Base-by-base conservation (phyloP, 2,888 invertebrate genomes). In the Drosophila mimetica region DNA sequence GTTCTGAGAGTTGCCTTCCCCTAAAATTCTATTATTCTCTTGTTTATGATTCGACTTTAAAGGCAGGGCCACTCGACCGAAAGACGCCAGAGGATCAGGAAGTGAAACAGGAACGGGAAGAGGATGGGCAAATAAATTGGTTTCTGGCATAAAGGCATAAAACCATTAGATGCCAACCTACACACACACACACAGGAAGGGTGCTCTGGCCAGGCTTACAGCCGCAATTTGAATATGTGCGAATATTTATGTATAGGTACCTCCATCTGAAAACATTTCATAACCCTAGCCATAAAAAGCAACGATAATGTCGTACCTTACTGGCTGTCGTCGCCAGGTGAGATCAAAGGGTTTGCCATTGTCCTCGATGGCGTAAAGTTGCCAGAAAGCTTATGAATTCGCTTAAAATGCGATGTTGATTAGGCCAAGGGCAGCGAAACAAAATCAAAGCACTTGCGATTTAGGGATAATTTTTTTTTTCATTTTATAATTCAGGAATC, bases 91-190 rank as follows among this genome's bases (percentile, higher is more conserved):
- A 13, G 60, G 70, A 79, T 77, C 79, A 70, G 85, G 85, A 85
- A 73, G 52, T 51, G 73, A 64, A 73, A 71, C 79, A 66, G 53
- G 63, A 79, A 65, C 71, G 72, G 81, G 79, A 87, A 82, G 71
- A 74, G 86, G 88, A 82, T 84, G 85, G 67, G 71, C 66, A 73
- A 82, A 87, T 84, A 84, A 84, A 84, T 84, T 84, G 83, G 79
- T 76, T 85, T 85, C 76, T 79, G 77, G 64, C 80, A 64, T 64
- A 64, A 65, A 65, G 63, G 83, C 79, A 87, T 77, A 76, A 87
- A 74, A 69, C 79, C 78, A 83, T 86, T 86, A 79, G 61, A 58
- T 64, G 77, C 63, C 71, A 74, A 57, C 42, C 60, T 74, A 60
- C 25, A 13, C 6, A 18, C 25, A 13, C 6, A 18, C 39, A 41